Base-by-base conservation (phyloP, 1,140 invertebrate genomes). In the Orius insidiosus region DNA sequence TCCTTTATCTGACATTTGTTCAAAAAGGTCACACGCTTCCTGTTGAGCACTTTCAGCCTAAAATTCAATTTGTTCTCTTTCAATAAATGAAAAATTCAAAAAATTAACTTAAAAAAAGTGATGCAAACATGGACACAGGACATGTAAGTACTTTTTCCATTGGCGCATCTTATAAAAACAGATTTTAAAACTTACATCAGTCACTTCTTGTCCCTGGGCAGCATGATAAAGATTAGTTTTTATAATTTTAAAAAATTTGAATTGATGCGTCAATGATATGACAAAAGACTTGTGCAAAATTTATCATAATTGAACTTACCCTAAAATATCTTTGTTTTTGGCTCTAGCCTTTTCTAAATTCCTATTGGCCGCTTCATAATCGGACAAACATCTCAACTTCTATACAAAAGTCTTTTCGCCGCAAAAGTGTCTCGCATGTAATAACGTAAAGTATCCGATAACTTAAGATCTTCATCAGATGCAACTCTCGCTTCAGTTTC, bases 241-340 rank as follows among this genome's bases (percentile, higher is more conserved):
- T 24, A 13, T 48, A 42, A 40, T 43, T 49, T 43, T 51, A 47
- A 31, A 46, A 51, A 50, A n/a, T 24, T 24, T 24, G 24, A 7
- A 31, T 32, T 31, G 32, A 32, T 45, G 14, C 11, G 15, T 18
- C 6, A 10, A 38, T 9, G 10, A 24, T 24, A 4, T 24, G 24
- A 24, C 24, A 36, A n/a, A n/a, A n/a, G 44, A 53, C 30, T 24
- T 24, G 24, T 33, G 9, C n/a, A 14, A 16, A 18, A 18, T 14
- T 5, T 5, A 4, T 6, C 3, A 15, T 11, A 44, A n/a, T 4
- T 44, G 45, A 49, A 77, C 81, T 84, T 72, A 89, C 87, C 54
- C 80, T 64, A 88, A 85, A 42, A 98, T 89, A 59, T 98, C 94
- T 60, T 94, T 94, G 62, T 98, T 98, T 69, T 95, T 96, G 39